Conservation (phyloP, 2,888 invertebrate genomes). For the Drosophila quasianomalipes region DNA sequence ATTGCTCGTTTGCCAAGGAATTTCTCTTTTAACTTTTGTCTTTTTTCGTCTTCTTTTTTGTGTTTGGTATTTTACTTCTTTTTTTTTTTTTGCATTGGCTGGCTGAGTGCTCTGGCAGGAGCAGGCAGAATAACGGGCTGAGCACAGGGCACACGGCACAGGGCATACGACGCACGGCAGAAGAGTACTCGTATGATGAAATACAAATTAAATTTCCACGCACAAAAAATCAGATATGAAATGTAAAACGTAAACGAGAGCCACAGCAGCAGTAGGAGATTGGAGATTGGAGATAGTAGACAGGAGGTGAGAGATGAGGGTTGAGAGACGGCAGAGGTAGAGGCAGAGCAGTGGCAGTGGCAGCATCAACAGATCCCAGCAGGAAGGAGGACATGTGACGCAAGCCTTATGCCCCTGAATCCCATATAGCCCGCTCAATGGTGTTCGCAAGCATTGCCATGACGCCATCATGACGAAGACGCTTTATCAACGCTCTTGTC, state of each 20-base stretch:
- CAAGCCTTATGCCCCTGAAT: background rate
- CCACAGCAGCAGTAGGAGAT: background rate
- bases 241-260: slow-evolving; percentile 65
- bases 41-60: slow-evolving; percentile 11
- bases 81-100: slow-evolving; percentile 11
- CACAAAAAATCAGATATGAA: slow-evolving; percentile 77
- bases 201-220: slow-evolving; percentile 78
- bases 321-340: background rate
- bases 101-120: slow-evolving; percentile 20
- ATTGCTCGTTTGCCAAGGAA: slow-evolving; percentile 62
- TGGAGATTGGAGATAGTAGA: slow-evolving; percentile 7
- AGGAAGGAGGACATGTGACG: slow-evolving; percentile 27
- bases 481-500: slow-evolving; percentile 56
- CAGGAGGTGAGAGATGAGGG: slow-evolving; percentile 1
- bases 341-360: background rate
- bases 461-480: slow-evolving; percentile 37
- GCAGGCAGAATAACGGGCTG: slow-evolving; percentile 29
- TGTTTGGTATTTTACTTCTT: slow-evolving; percentile 4
- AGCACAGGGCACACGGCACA: slow-evolving; percentile 10
- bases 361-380: background rate
- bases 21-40: slow-evolving; percentile 59
- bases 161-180: slow-evolving; percentile 18
- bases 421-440: background rate
- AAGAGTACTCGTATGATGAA: slow-evolving; percentile 69
- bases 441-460: slow-evolving; percentile 17